Evolutionary conservation across 2,113 vertebrate species (phyloP), one percentile per base, ranked within the genome.

Genomic region (Istiophorus platypterus): DNA sequence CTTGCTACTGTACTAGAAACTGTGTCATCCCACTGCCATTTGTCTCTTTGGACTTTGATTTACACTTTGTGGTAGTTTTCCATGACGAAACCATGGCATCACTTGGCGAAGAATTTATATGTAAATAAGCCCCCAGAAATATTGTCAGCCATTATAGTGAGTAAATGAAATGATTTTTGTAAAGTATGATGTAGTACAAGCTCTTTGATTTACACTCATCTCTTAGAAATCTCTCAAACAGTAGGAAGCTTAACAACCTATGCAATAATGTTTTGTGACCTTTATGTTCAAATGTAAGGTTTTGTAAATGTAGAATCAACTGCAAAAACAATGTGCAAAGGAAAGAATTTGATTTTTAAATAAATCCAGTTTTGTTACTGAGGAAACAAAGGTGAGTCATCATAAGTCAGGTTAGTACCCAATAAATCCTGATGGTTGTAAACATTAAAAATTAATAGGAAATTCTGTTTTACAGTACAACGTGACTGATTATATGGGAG

Each of bases 41-140:
- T 58, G 51, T 63, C 24, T 71, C 2, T 62, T 29, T 91, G 90
- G 85, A 89, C 80, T 87, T 89, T 88, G 69, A 73, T 76, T 88
- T 81, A 72, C n/a, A 56, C n/a, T 37, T 56, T 27, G 61, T 34
- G 65, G 71, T 86, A 79, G 14, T 85, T 91, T 91, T 88, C 86
- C 86, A 81, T 22, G 17, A 49, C 54, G 24, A 72, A 29, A 27
- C 39, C 5, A 3, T 59, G 49, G 29, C 12, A 0, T 76, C 24
- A 57, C 22, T 29, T 52, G 6, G 22, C 29, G 74, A 34, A 62
- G 58, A 20, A n/a, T 42, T 61, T 31, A 9, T 7, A 7, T 51
- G 34, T 22, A 45, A 70, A 59, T 39, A 9, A 2, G 9, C 24
- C 20, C 29, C 22, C 13, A 22, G 10, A 37, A 42, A 64, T 41